Evolutionary conservation across 1,140 invertebrate genomes (phyloP), one percentile per base, ranked within the genome.

Genomic region (Hyles euphorbiae): DNA sequence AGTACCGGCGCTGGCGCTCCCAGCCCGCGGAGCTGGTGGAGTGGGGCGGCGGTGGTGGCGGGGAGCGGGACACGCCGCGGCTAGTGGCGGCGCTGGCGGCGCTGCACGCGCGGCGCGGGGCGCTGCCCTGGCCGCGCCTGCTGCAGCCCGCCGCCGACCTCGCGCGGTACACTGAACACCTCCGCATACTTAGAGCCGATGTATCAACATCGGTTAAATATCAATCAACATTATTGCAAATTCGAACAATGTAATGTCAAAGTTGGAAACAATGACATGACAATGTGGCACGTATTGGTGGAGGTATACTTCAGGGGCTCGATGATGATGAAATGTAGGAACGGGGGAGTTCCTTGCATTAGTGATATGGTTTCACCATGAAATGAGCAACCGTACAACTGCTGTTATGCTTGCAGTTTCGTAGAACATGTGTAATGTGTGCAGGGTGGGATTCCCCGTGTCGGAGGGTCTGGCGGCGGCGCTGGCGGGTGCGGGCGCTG

Each of bases 41-140:
- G 65, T 81, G 78, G 81, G 81, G 76, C 8, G 76, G 66, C 5
- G 34, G 53, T 36, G 33, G 48, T 22, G 10, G 49, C 22, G 6
- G 46, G 0, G 9, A 32, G 4, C 5, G 49, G 47, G 6, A 50
- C 3, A n/a, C 56, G 34, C 83, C 79, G 43, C 70, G 76, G 0
- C 69, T 81, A 46, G n/a, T 86, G 48, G 61, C 58, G 5, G 80
- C 78, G 22, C 63, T 85, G 56, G 75, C 78, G 7, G 58, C 66
- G 5, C 60, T 93, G 40, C 93, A 95, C 78, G 71, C 82, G 50
- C 83, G 81, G 61, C 90, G 90, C 77, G 94, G 94, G 32, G 91
- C 82, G 59, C 80, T 96, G 63, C 72, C 91, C 2, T 96, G 95
- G 95, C 68, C 83, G 44, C 79, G 90, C 47, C 65, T 96, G 3